Evolutionary conservation across 2,888 invertebrate species (phyloP).

Genomic region (Aphidius colemani): DNA sequence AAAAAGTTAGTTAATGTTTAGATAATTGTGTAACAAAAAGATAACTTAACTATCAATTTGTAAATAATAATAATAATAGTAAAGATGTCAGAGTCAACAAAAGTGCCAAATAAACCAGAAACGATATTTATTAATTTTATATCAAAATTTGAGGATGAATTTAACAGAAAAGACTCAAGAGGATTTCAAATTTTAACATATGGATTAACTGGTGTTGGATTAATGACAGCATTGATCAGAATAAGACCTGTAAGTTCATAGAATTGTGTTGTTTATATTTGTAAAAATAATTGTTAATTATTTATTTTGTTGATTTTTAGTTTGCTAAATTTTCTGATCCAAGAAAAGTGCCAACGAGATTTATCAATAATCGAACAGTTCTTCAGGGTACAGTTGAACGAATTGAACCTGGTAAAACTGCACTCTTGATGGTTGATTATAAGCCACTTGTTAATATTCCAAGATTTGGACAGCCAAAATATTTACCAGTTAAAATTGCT

Average conservation of each 20-base stretch:
- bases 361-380: slow-evolving; percentile 63
- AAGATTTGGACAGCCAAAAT: slow-evolving; percentile 62
- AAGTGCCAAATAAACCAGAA: too few relatives aligned
- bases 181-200: slow-evolving; percentile 66
- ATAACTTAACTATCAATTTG: too few relatives aligned
- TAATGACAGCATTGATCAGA: slow-evolving; percentile 65
- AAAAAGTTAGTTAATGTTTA: too few relatives aligned
- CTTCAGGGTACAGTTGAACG: slow-evolving; percentile 63
- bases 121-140: too few relatives aligned
- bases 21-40: too few relatives aligned
- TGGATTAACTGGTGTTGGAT: slow-evolving; percentile 64
- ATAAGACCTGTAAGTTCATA: slow-evolving; percentile 65
- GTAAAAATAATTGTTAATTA: slow-evolving; percentile 21
- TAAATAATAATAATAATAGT: too few relatives aligned
- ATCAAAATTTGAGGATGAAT: too few relatives aligned
- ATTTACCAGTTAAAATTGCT: slow-evolving; percentile 63
- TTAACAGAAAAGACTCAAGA: slow-evolving; percentile 35
- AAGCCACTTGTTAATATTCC: slow-evolving; percentile 65
- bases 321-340: slow-evolving; percentile 69
- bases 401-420: slow-evolving; percentile 63
- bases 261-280: slow-evolving; percentile 14
- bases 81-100: too few relatives aligned
- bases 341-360: slow-evolving; percentile 65
- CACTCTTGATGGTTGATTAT: slow-evolving; percentile 64
- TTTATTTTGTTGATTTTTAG: slow-evolving; percentile 52